phyloP scores from a whole-genome alignment of 2,113 vertebrate species.

The Epinephelus lanceolatus region DNA sequence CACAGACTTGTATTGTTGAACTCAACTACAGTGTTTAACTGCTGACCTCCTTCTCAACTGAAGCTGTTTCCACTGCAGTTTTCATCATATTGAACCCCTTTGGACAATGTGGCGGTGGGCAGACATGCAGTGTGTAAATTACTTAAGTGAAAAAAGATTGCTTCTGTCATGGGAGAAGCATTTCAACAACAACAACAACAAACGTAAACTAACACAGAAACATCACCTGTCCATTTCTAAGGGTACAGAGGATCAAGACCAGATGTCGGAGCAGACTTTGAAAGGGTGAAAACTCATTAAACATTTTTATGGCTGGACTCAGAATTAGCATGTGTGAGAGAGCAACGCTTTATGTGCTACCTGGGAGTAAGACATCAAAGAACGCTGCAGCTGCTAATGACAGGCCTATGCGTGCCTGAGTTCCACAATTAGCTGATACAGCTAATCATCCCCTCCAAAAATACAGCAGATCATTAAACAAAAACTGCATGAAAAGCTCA shows the following conservation, averaged over 20 bases:
- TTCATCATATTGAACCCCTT: slow-evolving; percentile 8
- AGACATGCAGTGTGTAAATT: neutral
- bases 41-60: slow-evolving; percentile 44
- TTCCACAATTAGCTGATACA: slow-evolving; percentile 62
- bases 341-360: slow-evolving; percentile 56
- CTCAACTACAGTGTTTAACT: slow-evolving; percentile 39
- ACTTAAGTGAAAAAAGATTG: neutral
- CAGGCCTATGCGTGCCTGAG: slow-evolving; percentile 62
- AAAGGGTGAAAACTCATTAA: slow-evolving; percentile 68
- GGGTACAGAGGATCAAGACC: slow-evolving; percentile 45
- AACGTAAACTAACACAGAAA: slow-evolving; percentile 38
- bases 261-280: slow-evolving; percentile 71
- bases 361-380: slow-evolving; percentile 76
- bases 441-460: slow-evolving; percentile 42
- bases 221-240: slow-evolving; percentile 43
- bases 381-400: slow-evolving; percentile 62
- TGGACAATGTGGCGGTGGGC: neutral
- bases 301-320: slow-evolving; percentile 64
- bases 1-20: slow-evolving; percentile 26
- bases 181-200: slow-evolving; percentile 20
- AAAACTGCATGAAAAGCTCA: slow-evolving; percentile 7
- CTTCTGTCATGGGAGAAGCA: neutral
- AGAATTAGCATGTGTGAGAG: slow-evolving; percentile 56
- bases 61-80: slow-evolving; percentile 28
- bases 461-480: neutral